Percentiles rank a stretch among this genome's conserved stretches.
Conservation (phyloP, 2,113 vertebrate genomes). For the Montifringilla adamsi region DNA sequence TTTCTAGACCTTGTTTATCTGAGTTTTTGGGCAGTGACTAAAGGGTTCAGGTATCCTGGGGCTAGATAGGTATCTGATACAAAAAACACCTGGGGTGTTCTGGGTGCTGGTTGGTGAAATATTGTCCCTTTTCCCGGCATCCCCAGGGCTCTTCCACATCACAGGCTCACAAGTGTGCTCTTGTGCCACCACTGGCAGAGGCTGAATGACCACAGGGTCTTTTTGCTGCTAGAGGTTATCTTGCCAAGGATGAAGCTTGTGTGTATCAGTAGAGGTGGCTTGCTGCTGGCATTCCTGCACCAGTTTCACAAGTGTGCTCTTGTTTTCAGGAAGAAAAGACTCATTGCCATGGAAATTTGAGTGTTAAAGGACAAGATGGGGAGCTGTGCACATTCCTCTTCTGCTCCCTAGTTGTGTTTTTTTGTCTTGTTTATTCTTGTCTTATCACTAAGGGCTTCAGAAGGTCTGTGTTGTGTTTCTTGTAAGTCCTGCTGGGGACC, state of each 20-base stretch:
- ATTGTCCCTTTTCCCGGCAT: not conserved
- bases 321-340: not conserved
- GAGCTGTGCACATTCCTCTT: not conserved
- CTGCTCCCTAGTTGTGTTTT: not conserved
- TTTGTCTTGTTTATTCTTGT: not conserved
- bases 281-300: not conserved
- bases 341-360: not conserved
- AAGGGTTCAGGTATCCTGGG: not conserved
- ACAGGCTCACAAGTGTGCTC: not conserved
- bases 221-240: not conserved
- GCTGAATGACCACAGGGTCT: not conserved
- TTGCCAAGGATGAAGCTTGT: not conserved
- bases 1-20: not conserved
- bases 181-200: not conserved
- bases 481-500: not conserved
- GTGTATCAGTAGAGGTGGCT: not conserved
- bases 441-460: not conserved
- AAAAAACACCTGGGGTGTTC: not conserved
- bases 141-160: not conserved
- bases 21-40: not conserved
- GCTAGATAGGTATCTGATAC: not conserved
- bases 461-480: not conserved
- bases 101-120: not conserved
- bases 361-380: not conserved
- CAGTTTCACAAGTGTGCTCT: not conserved